Conservation (phyloP, 2,888 invertebrate genomes). For the Nephrocerus scutellatus region DNA sequence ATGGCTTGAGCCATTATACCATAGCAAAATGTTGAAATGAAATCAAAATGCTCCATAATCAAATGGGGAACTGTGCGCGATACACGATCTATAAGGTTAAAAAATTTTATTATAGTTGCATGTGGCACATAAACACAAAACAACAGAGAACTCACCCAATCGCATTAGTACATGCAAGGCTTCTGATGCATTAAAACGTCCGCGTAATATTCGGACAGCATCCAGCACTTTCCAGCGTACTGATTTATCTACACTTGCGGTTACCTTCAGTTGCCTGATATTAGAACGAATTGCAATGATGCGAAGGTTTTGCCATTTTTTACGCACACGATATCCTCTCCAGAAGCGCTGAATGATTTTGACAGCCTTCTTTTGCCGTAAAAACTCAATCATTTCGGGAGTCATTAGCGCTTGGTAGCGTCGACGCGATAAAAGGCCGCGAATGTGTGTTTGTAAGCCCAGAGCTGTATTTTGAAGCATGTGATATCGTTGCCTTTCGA, state of each 20-base stretch:
- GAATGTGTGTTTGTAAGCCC: slow-evolving; percentile 47
- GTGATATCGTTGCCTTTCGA: slow-evolving; percentile 34
- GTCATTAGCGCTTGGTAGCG: slow-evolving; percentile 49
- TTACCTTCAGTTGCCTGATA: slow-evolving; percentile 30
- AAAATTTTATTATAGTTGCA: too few relatives aligned
- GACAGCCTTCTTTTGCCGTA: slow-evolving; percentile 51
- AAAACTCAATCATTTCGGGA: slow-evolving; percentile 47
- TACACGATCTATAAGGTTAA: slow-evolving; percentile 45
- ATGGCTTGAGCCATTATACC: slow-evolving; percentile 48
- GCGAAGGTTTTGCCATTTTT: slow-evolving; percentile 30
- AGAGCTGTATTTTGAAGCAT: slow-evolving; percentile 21
- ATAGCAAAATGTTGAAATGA: slow-evolving; percentile 45
- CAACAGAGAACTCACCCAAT: slow-evolving; percentile 35
- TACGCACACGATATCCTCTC: slow-evolving; percentile 50
- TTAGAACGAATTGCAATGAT: slow-evolving; percentile 34
- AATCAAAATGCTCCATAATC: slow-evolving; percentile 40
- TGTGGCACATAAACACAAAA: background rate
- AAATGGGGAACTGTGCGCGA: slow-evolving; percentile 45
- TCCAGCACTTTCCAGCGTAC: slow-evolving; percentile 37
- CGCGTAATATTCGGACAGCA: slow-evolving; percentile 38
- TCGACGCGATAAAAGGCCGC: slow-evolving; percentile 51
- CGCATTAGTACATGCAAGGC: slow-evolving; percentile 36
- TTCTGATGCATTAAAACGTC: slow-evolving; percentile 38
- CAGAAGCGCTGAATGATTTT: slow-evolving; percentile 58
- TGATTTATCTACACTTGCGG: slow-evolving; percentile 30